Conservation (phyloP, 2,797 vertebrate species). For the Macropodus opercularis region DNA sequence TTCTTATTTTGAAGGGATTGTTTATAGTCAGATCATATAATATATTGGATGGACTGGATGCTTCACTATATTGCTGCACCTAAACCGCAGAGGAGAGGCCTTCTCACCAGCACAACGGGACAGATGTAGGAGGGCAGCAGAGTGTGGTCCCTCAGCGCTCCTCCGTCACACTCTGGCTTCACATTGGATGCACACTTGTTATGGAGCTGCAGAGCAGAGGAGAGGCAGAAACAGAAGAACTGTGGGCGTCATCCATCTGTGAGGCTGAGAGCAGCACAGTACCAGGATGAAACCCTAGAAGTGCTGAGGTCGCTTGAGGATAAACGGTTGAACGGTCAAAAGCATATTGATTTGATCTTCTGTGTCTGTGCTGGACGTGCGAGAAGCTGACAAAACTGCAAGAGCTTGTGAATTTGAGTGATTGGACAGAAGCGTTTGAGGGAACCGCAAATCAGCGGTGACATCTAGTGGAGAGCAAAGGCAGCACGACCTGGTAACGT, state of each 20-base stretch:
- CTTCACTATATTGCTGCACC: too few species aligned
- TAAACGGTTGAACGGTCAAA: background rate
- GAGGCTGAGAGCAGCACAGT: slow-evolving; percentile 10
- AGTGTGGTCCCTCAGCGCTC: slow-evolving; percentile 90
- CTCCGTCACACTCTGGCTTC: slow-evolving; percentile 90
- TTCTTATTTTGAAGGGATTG: too few species aligned
- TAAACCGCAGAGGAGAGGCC: too few species aligned
- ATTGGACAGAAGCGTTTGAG: background rate
- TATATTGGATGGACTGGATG: too few species aligned
- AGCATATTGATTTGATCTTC: background rate
- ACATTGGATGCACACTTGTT: slow-evolving; percentile 91
- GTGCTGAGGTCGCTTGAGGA: slow-evolving; percentile 5
- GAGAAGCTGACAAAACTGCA: background rate
- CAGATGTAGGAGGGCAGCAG: slow-evolving; percentile 92
- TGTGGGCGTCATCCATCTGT: slow-evolving; percentile 57
- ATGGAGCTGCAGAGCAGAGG: slow-evolving; percentile 84
- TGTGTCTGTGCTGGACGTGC: background rate
- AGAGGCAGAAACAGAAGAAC: slow-evolving; percentile 50
- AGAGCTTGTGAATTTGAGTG: background rate
- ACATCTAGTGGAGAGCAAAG: slow-evolving; percentile 60
- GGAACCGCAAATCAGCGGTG: slow-evolving; percentile 23
- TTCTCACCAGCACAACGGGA: slow-evolving; percentile 89
- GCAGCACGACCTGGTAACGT: slow-evolving; percentile 4
- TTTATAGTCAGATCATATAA: too few species aligned
- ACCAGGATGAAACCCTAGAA: background rate